Evolutionary conservation across 1,140 invertebrate species (phyloP).

Genomic region (Drosophila tani): DNA sequence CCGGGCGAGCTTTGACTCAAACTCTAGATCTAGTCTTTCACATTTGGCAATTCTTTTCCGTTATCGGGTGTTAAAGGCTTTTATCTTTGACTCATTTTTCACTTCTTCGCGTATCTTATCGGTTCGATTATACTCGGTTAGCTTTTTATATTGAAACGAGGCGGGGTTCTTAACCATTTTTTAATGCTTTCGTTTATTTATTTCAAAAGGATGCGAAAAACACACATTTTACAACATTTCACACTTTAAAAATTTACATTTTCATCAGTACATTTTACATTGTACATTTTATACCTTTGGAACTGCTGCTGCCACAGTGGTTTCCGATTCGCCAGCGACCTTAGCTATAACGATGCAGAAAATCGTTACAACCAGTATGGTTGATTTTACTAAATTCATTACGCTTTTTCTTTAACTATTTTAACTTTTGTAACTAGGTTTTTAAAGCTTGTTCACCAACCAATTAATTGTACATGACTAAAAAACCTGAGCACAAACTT

Average conservation of each 20-base stretch:
- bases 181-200: not conserved
- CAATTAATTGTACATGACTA: conserved; percentile 40
- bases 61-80: conserved; percentile 17
- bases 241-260: not conserved
- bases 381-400: conserved; percentile 8
- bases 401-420: not conserved
- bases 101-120: conserved; percentile 18
- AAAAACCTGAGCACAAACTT: conserved; percentile 12
- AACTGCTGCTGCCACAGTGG: not conserved
- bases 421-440: not conserved
- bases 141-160: not conserved
- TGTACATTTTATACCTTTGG: conserved; percentile 20
- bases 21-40: not conserved
- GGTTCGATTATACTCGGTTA: conserved; percentile 10
- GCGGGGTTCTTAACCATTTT: not conserved
- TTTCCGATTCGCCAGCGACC: not conserved
- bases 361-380: conserved; percentile 8
- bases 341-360: conserved; percentile 1
- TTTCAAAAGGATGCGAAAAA: not conserved
- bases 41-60: not conserved
- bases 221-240: not conserved
- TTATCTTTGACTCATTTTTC: conserved; percentile 18
- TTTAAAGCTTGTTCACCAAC: conserved; percentile 28
- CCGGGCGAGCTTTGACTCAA: conserved; percentile 2
- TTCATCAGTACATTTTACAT: no score